Conservation (phyloP, 2,113 vertebrate species). For the Sylvilagus bachmani region DNA sequence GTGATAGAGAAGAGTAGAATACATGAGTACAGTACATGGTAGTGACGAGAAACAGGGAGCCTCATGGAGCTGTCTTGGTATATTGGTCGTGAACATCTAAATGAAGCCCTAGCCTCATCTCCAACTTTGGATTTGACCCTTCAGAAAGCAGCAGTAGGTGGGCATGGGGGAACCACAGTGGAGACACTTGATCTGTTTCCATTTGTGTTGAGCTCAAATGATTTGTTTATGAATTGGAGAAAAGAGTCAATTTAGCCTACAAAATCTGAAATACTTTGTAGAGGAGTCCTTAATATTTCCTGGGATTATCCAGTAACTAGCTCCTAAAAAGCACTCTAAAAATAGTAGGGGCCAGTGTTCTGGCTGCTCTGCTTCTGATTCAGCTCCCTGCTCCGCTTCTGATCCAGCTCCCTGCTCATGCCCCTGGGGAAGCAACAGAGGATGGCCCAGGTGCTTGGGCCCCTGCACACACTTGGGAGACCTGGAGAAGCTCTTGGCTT, state of each 20-base stretch:
- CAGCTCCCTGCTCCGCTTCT: too few species aligned
- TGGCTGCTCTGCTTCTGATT: too few species aligned
- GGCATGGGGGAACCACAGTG: neutral
- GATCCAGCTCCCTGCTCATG: too few species aligned
- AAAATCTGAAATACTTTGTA: constrained; percentile 3
- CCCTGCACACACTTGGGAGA: too few species aligned
- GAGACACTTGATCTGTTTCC: neutral
- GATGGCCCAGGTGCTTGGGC: too few species aligned
- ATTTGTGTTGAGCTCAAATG: neutral
- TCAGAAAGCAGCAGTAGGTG: too few species aligned
- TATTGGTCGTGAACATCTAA: neutral
- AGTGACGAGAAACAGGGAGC: neutral
- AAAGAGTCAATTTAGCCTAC: neutral
- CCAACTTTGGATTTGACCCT: neutral
- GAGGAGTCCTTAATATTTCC: neutral
- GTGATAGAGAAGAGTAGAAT: neutral
- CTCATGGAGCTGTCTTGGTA: neutral
- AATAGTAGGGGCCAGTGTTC: neutral
- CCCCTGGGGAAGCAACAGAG: too few species aligned
- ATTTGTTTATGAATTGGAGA: constrained; percentile 9
- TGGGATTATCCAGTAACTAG: neutral
- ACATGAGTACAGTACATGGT: neutral
- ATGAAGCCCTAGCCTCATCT: neutral
- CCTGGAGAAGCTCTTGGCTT: too few species aligned
- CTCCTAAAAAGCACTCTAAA: neutral